Evolutionary conservation across 2,113 vertebrate genomes (phyloP).

Genomic region (Odocoileus hemionus): DNA sequence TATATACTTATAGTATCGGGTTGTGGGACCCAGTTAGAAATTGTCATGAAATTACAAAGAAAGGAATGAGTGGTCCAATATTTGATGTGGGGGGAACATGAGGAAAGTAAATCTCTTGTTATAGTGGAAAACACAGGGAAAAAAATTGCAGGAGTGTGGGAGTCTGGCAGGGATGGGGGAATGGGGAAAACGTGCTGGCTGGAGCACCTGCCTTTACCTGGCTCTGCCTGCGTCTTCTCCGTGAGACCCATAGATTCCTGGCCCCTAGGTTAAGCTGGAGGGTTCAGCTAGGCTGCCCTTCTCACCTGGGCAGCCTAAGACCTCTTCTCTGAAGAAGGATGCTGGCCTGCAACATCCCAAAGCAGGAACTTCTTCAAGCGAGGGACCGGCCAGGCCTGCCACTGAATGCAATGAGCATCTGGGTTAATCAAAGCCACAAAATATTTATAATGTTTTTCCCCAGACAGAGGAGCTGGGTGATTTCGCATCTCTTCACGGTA

Average conservation of each 20-base stretch:
- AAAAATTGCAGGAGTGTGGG: neutral
- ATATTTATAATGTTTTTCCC: neutral
- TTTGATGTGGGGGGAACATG: fast-evolving
- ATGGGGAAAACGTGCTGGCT: neutral
- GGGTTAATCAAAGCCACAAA: neutral
- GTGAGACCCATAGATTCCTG: neutral
- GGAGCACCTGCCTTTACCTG: neutral
- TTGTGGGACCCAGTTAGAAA: neutral
- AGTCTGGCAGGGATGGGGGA: neutral
- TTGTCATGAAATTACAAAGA: neutral
- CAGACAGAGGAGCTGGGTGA: neutral
- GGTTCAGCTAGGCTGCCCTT: neutral
- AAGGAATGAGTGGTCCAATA: fast-evolving
- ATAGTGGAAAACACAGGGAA: neutral
- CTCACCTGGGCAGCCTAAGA: neutral
- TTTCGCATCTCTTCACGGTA: fast-evolving
- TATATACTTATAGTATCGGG: neutral
- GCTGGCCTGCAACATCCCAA: neutral
- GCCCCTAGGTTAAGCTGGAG: neutral
- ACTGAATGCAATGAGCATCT: neutral
- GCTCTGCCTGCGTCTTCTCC: neutral
- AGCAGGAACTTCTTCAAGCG: neutral
- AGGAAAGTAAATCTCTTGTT: neutral
- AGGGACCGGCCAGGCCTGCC: neutral
- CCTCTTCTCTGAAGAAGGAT: neutral